phyloP scores from a whole-genome alignment of 1,140 invertebrate genomes.

The Diorhabda sublineata region DNA sequence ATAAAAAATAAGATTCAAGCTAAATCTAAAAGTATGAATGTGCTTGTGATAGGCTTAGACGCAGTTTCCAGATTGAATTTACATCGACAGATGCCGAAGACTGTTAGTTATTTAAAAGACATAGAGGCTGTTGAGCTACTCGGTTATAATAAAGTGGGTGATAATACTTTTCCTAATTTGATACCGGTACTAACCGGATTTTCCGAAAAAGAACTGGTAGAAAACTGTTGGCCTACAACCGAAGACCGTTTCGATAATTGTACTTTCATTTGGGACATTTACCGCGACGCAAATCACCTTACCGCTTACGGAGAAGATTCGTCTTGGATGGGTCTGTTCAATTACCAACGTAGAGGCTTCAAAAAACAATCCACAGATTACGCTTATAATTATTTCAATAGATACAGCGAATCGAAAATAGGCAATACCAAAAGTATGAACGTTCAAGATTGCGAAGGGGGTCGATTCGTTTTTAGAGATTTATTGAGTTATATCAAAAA shows the following conservation, averaged over 20 bases:
- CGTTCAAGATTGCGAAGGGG: slow-evolving; percentile 60
- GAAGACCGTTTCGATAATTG: slow-evolving; percentile 61
- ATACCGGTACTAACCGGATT: slow-evolving; percentile 68
- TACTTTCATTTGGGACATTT: slow-evolving; percentile 77
- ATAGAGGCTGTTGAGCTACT: slow-evolving; percentile 64
- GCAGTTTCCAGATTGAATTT: slow-evolving; percentile 82
- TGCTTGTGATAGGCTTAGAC: slow-evolving; percentile 82
- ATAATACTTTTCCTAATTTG: slow-evolving; percentile 81
- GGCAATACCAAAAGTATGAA: slow-evolving; percentile 57
- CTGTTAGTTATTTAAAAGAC: slow-evolving; percentile 56
- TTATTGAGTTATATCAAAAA: slow-evolving; percentile 59
- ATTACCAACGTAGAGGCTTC: slow-evolving; percentile 77
- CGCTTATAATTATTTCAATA: slow-evolving; percentile 72
- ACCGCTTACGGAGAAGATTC: slow-evolving; percentile 79
- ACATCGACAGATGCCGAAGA: slow-evolving; percentile 74
- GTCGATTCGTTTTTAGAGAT: slow-evolving; percentile 54
- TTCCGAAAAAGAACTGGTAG: slow-evolving; percentile 56
- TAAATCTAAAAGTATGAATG: slow-evolving; percentile 46
- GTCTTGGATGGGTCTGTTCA: slow-evolving; percentile 71
- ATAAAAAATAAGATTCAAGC: slow-evolving; percentile 38
- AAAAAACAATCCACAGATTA: slow-evolving; percentile 74
- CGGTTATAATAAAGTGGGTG: slow-evolving; percentile 79
- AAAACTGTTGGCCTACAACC: slow-evolving; percentile 54
- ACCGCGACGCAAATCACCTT: slow-evolving; percentile 64
- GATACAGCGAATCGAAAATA: slow-evolving; percentile 57